phyloP scores from a whole-genome alignment of 2,888 invertebrate species.

The Ceratothoa steindachneri region DNA sequence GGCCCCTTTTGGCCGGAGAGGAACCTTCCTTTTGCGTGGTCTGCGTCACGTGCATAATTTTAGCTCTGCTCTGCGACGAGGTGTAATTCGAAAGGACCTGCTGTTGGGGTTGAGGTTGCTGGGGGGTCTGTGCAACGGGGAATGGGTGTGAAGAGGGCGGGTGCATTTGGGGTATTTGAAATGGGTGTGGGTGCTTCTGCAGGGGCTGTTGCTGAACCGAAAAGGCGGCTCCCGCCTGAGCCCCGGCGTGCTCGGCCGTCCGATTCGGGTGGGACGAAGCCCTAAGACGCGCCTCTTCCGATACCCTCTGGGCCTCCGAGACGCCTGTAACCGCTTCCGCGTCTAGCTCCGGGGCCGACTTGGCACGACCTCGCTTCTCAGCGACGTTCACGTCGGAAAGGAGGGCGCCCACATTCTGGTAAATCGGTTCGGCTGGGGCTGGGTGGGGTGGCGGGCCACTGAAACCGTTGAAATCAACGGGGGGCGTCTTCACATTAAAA shows the following conservation, averaged over 20 bases:
- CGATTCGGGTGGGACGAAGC: constrained; percentile 7
- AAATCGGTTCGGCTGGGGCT: constrained; percentile 64
- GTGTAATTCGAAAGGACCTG: neutral
- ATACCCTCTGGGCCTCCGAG: neutral
- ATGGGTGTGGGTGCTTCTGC: constrained; percentile 27
- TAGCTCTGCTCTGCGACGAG: neutral
- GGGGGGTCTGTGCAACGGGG: neutral
- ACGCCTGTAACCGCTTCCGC: neutral
- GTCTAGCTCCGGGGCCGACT: constrained; percentile 39
- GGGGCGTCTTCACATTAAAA: constrained; percentile 21
- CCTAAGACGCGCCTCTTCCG: neutral
- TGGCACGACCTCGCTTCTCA: constrained; percentile 31
- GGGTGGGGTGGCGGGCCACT: neutral
- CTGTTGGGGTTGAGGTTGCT: constrained; percentile 7
- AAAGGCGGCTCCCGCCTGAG: neutral
- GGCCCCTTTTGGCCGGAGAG: neutral
- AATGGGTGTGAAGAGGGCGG: neutral
- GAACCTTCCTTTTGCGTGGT: neutral
- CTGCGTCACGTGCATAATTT: neutral
- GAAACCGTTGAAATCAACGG: neutral
- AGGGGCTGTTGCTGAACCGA: constrained; percentile 17
- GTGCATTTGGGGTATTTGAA: neutral
- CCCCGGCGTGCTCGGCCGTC: constrained; percentile 13
- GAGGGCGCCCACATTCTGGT: constrained; percentile 67
- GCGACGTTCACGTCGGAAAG: constrained; percentile 19